These are phyloP conservation scores for Chaetodon auriga DNA, from an alignment of 2,113 vertebrate species.

Conservation along the genomic window DNA sequence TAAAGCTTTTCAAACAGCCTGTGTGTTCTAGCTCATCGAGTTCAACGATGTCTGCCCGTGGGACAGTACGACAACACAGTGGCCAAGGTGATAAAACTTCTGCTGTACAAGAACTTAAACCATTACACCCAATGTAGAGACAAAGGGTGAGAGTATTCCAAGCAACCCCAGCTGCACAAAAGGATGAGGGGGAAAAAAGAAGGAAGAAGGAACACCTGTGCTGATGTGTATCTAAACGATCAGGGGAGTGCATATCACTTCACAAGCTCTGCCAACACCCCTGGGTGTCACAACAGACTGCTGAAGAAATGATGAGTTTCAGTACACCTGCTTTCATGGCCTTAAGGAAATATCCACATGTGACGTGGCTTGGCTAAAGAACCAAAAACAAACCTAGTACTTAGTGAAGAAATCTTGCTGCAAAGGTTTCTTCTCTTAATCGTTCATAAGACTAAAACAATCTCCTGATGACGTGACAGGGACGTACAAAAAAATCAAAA, in stretches of 20 bases:
- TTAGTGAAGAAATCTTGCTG: background rate
- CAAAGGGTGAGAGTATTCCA: constrained; percentile 1
- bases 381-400: background rate
- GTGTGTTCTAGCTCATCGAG: constrained; percentile 47
- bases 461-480: background rate
- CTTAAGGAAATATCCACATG: background rate
- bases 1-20: constrained; percentile 57
- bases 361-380: background rate
- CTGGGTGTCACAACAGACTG: background rate
- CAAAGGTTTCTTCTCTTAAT: background rate
- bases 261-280: constrained; percentile 11
- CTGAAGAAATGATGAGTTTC: background rate
- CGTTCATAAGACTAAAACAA: background rate
- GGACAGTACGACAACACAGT: constrained; percentile 7
- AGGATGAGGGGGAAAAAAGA: background rate
- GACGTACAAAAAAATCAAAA: no score
- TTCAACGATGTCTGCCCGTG: constrained; percentile 30
- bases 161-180: constrained; percentile 15
- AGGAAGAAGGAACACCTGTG: background rate
- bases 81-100: constrained; percentile 28
- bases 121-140: constrained; percentile 3
- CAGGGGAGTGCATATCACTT: background rate
- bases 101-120: constrained; percentile 20
- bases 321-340: background rate
- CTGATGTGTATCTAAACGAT: constrained; percentile 17